Conservation (phyloP, 2,113 vertebrate genomes). For the Ia io region DNA sequence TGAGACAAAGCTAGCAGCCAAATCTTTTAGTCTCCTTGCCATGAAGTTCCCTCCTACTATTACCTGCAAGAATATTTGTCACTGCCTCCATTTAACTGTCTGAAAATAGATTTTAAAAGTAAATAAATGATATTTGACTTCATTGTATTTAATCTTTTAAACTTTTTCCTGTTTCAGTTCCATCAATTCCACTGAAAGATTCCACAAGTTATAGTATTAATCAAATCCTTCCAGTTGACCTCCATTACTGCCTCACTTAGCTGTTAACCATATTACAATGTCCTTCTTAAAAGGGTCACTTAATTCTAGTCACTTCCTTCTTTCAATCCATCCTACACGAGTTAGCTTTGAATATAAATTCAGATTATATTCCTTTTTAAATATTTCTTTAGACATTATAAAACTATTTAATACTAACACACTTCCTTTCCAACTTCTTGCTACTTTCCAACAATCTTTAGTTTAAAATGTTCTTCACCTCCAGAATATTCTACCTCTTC, state of each 20-base stretch:
- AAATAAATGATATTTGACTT: background rate
- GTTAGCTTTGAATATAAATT: constrained; percentile 8
- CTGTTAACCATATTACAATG: background rate
- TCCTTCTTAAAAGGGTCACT: background rate
- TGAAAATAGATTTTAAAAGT: background rate
- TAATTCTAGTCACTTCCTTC: background rate
- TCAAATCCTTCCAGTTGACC: background rate
- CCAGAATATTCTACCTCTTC: background rate
- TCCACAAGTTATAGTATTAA: background rate
- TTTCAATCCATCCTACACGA: background rate
- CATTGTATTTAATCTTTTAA: background rate
- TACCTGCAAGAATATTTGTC: background rate
- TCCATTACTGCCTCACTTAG: background rate
- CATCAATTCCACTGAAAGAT: background rate
- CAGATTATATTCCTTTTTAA: background rate
- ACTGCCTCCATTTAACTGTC: background rate
- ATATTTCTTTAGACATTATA: background rate
- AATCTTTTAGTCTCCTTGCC: background rate
- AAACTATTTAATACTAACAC: background rate
- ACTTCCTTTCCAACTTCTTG: background rate
- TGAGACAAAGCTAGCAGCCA: background rate
- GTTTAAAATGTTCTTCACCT: background rate
- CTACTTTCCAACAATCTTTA: background rate
- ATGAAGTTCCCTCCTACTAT: background rate
- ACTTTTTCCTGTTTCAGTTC: background rate